These are phyloP conservation scores for Pachydiplax longipennis DNA, from an alignment of 2,888 invertebrate species.

Conservation along the genomic window DNA sequence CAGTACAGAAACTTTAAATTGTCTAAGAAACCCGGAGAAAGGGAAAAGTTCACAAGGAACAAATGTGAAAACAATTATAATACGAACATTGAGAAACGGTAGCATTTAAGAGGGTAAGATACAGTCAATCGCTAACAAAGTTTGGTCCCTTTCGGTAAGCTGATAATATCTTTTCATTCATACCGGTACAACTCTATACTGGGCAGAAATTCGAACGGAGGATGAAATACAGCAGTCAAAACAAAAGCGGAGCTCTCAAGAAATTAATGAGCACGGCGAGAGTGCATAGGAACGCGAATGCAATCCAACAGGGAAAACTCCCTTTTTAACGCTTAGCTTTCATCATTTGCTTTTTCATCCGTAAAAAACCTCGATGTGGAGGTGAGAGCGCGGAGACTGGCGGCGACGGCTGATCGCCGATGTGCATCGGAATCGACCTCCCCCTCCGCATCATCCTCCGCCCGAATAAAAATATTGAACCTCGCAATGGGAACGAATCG, in stretches of 20 bases:
- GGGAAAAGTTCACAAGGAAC: too few relatives aligned
- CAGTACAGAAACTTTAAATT: too few relatives aligned
- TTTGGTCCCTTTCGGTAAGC: too few relatives aligned
- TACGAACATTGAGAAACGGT: too few relatives aligned
- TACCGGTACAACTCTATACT: too few relatives aligned
- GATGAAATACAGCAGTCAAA: background rate
- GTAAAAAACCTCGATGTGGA: background rate
- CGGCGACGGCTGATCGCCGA: background rate
- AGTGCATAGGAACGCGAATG: background rate
- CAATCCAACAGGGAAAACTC: background rate
- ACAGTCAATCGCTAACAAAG: too few relatives aligned
- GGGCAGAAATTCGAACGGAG: too few relatives aligned
- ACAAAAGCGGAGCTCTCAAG: background rate
- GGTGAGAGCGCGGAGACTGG: background rate
- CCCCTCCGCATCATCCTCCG: background rate
- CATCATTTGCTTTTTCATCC: background rate
- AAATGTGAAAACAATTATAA: too few relatives aligned
- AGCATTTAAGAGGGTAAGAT: too few relatives aligned
- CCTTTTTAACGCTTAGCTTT: background rate
- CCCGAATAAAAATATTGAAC: background rate
- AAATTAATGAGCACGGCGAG: background rate
- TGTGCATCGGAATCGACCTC: background rate
- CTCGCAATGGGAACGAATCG: background rate
- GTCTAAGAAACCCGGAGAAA: too few relatives aligned
- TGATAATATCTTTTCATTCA: too few relatives aligned